These are phyloP conservation scores for Lepidocyrtoides sp. DNA, from an alignment of 2,888 invertebrate species.

Conservation along the genomic window DNA sequence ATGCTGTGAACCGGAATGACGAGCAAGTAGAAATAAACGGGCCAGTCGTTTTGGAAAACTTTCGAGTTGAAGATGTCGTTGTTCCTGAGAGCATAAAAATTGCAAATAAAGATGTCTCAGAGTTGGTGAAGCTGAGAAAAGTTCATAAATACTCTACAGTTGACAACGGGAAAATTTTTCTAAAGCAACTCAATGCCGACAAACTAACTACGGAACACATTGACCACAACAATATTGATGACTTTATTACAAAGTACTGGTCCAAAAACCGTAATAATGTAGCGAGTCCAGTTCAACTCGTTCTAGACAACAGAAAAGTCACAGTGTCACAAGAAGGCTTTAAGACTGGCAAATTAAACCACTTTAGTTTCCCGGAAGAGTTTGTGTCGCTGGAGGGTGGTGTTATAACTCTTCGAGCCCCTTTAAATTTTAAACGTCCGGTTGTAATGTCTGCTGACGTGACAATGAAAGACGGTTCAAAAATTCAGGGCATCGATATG, in stretches of 20 bases:
- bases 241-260: conserved; percentile 75
- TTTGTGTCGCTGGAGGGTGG: conserved; percentile 57
- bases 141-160: conserved; percentile 75
- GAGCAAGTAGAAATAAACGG: conserved; percentile 72
- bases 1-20: conserved; percentile 53
- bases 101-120: conserved; percentile 74
- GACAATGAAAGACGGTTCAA: conserved; percentile 53
- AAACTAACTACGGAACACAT: conserved; percentile 34
- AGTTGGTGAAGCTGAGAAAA: conserved; percentile 60
- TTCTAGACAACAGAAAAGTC: conserved; percentile 61
- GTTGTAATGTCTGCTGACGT: conserved; percentile 67
- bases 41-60: conserved; percentile 69
- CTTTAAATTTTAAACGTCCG: conserved; percentile 49
- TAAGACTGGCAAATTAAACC: conserved; percentile 69
- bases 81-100: conserved; percentile 54
- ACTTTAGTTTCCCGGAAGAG: conserved; percentile 57
- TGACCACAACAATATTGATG: conserved; percentile 48
- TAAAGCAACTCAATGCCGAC: background rate
- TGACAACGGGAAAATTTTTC: conserved; percentile 11
- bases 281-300: conserved; percentile 36
- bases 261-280: conserved; percentile 65
- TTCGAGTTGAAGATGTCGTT: conserved; percentile 66
- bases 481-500: conserved; percentile 75
- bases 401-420: background rate
- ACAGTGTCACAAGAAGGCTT: conserved; percentile 53